Evolutionary conservation across 1,140 invertebrate genomes (phyloP), one percentile per base, ranked within the genome.

Genomic region (Lerema accius): DNA sequence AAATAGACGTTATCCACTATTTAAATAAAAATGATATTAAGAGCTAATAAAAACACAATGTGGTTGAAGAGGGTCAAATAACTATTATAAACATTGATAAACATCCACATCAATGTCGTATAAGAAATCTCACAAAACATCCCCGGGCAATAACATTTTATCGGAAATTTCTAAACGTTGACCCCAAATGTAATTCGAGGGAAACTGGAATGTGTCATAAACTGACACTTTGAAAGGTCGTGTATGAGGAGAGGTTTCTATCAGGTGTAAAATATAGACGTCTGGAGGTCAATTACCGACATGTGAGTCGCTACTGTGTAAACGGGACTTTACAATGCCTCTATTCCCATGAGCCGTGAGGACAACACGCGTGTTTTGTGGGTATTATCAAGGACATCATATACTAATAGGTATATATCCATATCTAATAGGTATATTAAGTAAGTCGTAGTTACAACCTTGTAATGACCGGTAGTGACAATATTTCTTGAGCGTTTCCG

Each of bases 151-250:
- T 67, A 64, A 61, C 56, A 50, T 64, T 69, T 69, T 69, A 69
- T 69, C 59, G 59, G 63, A 43, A 53, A 65, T 69, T 70, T 70
- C 63, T 59, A 55, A 63, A 66, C 42, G 59, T 49, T 59, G 42
- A 55, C 43, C 51, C 50, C 40, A 48, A 26, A 51, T 46, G 28
- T 55, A 55, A 19, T 55, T 55, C 14, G 32, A 39, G 43, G 50
- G 43, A 39, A 63, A 63, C 40, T 63, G 28, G 23, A 63, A 63
- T 48, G 42, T 63, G 42, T 55, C 55, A 58, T 58, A 58, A 58
- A 58, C n/a, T 58, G 55, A 58, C 39, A 55, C 55, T 50, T 50
- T 46, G 1, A 26, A 45, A 19, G 49, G 42, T 53, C 49, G 39
- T 5, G 48, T 45, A 39, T 23, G 37, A 40, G 15, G 10, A 46